Evolutionary conservation across 1,140 invertebrate genomes (phyloP), one percentile per base, ranked within the genome.

Genomic region (Dryas iulia): DNA sequence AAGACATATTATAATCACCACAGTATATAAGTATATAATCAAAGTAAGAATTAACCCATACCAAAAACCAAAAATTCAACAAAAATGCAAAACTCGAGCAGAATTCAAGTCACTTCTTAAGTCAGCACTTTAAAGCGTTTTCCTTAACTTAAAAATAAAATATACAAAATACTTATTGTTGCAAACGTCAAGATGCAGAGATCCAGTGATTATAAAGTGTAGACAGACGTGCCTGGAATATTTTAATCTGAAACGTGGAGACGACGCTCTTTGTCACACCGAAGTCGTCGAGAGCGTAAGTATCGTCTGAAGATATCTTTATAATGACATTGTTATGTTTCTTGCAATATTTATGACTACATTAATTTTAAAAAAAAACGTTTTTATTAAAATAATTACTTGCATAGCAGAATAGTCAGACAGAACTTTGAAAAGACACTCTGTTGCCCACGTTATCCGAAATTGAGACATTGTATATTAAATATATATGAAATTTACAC

Each of bases 171-270:
- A 47, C 7, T 47, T 47, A 47, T 21, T 47, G 39, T 21, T 8
- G 7, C n/a, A 61, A 47, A 35, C 6, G 6, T 11, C 14, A 60
- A 33, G 21, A 33, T 61, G 23, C 35, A 35, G 39, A 39, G 23
- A 14, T 39, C 12, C 12, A 30, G 26, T 28, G 59, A 47, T 39
- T 39, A 61, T 47, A 61, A 35, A 25, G 18, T 47, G 18, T 8
- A n/a, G 14, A 21, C 18, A 61, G 59, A 23, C 59, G 59, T 61
- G 59, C 24, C 39, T 25, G 5, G 59, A 61, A 61, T 61, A 61
- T 31, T 61, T 47, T 61, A 61, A 61, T 52, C n/a, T 61, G 35
- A 61, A 28, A 35, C n/a, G 7, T 18, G 1, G 14, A 39, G 35
- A 18, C 35, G 35, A 18, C 6, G 35, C 39, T 47, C 39, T 14